phyloP scores from a whole-genome alignment of 2,888 invertebrate species.

The Idaea aversata region DNA sequence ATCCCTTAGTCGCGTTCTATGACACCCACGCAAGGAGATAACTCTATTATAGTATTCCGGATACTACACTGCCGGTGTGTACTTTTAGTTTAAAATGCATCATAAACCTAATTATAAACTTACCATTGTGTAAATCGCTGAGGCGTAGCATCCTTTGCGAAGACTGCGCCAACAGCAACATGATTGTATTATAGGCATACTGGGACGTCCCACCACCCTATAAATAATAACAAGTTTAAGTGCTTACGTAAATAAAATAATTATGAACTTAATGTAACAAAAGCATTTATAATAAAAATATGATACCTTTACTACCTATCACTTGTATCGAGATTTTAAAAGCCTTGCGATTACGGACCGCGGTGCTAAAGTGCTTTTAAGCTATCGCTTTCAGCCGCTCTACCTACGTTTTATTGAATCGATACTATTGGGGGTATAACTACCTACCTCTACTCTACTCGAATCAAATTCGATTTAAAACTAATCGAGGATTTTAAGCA shows the following conservation, averaged over 20 bases:
- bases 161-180: constrained; percentile 90
- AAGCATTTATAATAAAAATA: background rate
- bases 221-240: background rate
- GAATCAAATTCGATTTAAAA: too few species aligned
- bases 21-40: too few species aligned
- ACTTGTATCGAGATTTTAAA: background rate
- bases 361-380: background rate
- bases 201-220: constrained; percentile 13
- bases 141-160: constrained; percentile 86
- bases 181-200: constrained; percentile 86
- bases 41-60: too few species aligned
- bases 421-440: background rate
- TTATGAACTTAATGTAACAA: background rate
- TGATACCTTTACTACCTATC: background rate
- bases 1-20: too few species aligned
- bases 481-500: too few species aligned
- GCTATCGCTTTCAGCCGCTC: background rate
- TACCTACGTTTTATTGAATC: background rate
- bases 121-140: constrained; percentile 86
- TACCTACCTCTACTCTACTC: background rate
- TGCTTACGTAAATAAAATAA: background rate
- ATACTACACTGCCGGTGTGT: too few species aligned
- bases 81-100: background rate
- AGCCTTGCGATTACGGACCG: background rate
- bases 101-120: constrained; percentile 41